Conservation (phyloP, 2,797 vertebrate genomes). For the Melanotaenia trifasciata region DNA sequence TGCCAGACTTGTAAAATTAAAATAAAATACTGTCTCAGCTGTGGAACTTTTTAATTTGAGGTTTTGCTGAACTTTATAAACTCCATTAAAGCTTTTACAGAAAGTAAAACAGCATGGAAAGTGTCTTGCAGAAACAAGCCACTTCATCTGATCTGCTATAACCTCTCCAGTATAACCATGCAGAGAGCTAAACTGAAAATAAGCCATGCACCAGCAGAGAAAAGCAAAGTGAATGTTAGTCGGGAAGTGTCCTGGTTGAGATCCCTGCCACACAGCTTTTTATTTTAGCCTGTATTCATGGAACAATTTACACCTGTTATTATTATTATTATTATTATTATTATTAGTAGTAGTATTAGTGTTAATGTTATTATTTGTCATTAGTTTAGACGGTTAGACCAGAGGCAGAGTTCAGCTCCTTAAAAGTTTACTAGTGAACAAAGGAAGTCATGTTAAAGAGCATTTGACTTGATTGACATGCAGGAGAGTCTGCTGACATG, state of each 20-base stretch:
- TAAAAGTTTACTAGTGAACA: background rate
- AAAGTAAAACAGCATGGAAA: background rate
- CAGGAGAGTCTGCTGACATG: slow-evolving; percentile 9
- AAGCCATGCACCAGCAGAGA: too few relatives aligned
- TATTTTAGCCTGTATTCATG: background rate
- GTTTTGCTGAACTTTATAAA: background rate
- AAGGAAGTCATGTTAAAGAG: slow-evolving; percentile 1
- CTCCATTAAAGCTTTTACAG: background rate
- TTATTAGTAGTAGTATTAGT: too few relatives aligned
- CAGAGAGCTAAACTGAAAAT: background rate
- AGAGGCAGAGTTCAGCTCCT: background rate
- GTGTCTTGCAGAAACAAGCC: background rate
- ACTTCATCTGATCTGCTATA: background rate
- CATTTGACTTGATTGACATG: slow-evolving; percentile 18
- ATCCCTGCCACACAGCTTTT: background rate
- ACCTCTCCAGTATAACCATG: background rate
- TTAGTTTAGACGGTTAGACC: too few relatives aligned
- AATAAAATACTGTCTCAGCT: background rate
- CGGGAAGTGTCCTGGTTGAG: background rate
- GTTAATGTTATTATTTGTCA: too few relatives aligned
- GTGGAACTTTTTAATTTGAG: background rate
- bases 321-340: too few relatives aligned
- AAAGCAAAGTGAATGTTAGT: background rate
- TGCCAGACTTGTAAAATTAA: background rate
- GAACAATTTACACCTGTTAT: background rate